These are phyloP conservation scores for Glaucomys volans DNA, from an alignment of 2,113 vertebrate species.

Conservation along the genomic window DNA sequence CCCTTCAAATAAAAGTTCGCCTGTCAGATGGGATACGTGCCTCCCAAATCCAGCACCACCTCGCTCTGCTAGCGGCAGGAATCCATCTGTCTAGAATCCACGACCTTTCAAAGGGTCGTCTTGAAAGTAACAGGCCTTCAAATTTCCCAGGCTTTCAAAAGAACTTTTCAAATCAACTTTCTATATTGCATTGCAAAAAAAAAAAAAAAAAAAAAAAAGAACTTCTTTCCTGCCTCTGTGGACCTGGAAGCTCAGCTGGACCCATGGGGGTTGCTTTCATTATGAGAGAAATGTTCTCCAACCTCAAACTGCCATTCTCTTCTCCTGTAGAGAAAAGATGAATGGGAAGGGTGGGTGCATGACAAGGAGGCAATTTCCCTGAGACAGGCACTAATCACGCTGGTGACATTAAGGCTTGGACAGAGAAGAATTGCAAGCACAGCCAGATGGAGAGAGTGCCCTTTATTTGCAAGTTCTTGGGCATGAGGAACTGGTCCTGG, in stretches of 20 bases:
- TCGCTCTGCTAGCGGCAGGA: background rate
- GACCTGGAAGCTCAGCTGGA: background rate
- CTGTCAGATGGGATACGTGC: background rate
- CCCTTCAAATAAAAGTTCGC: background rate
- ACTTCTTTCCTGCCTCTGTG: background rate
- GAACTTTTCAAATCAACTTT: background rate
- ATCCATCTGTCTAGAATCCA: background rate
- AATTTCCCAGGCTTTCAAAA: background rate
- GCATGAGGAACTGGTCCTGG: background rate
- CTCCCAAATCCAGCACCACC: background rate
- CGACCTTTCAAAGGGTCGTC: background rate
- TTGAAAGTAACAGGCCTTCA: background rate
- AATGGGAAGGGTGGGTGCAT: background rate
- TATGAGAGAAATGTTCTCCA: background rate
- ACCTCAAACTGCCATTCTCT: background rate
- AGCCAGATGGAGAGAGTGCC: background rate
- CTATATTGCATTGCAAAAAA: background rate
- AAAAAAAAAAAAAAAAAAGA: no score
- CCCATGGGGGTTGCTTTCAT: background rate
- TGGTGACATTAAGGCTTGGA: conserved; percentile 69
- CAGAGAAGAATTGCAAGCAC: conserved; percentile 65
- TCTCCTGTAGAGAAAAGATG: conserved; percentile 61
- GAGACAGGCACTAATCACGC: conserved; percentile 3
- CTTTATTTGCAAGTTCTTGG: conserved; percentile 50
- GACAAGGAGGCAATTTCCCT: conserved; percentile 46